A percentile compares a stretch with the other conserved stretches of the same genome.
These are phyloP conservation scores for Lepidostoma basale DNA, from an alignment of 1,140 invertebrate genomes.

Conservation along the genomic window DNA sequence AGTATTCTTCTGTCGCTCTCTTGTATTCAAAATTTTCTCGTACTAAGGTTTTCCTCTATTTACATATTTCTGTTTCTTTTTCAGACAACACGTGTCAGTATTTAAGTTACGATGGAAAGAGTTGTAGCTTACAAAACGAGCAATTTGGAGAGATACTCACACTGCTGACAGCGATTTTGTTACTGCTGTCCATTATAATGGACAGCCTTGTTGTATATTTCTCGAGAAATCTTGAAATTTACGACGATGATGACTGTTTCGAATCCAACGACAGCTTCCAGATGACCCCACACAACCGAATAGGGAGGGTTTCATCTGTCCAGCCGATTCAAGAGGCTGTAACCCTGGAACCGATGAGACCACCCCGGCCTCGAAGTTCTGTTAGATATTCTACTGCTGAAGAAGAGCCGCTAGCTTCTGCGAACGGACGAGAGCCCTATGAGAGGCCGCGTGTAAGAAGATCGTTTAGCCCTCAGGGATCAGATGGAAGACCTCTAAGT, in stretches of 20 bases:
- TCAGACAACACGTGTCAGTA: conserved; percentile 53
- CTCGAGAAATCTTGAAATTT: conserved; percentile 26
- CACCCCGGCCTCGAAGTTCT: conserved; percentile 22
- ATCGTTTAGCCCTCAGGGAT: background rate
- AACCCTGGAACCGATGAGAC: conserved; percentile 11
- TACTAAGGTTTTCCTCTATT: too few species aligned
- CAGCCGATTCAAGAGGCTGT: background rate
- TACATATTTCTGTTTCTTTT: background rate
- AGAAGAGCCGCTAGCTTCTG: conserved; percentile 29
- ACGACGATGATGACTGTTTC: conserved; percentile 26
- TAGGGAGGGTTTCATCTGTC: background rate
- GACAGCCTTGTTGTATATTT: conserved; percentile 30
- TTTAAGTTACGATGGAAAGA: conserved; percentile 36
- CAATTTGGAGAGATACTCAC: conserved; percentile 39
- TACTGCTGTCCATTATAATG: conserved; percentile 31
- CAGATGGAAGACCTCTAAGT: conserved; percentile 5
- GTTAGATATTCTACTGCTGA: conserved; percentile 20
- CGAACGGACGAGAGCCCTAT: background rate
- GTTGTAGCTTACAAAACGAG: conserved; percentile 36
- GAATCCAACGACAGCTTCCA: background rate
- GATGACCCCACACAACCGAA: too few species aligned
- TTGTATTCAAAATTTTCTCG: too few species aligned
- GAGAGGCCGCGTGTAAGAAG: background rate
- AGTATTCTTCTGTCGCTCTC: too few species aligned
- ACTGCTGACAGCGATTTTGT: conserved; percentile 29